phyloP scores from a whole-genome alignment of 2,888 invertebrate genomes.

The Magallana nippona region DNA sequence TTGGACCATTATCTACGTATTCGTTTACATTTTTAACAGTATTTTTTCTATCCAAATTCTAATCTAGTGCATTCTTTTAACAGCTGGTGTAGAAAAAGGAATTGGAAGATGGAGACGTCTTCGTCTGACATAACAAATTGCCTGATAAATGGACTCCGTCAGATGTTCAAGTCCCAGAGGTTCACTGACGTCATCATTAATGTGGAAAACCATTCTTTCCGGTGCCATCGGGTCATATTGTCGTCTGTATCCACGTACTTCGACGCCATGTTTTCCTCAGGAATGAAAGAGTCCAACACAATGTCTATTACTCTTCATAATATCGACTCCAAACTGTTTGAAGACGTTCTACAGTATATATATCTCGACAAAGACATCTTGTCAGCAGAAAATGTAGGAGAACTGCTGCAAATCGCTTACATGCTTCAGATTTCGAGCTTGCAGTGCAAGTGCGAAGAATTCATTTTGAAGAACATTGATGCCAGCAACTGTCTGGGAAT shows the following conservation, averaged over 20 bases:
- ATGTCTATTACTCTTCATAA: slow-evolving; percentile 60
- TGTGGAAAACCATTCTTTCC: slow-evolving; percentile 62
- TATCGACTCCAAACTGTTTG: slow-evolving; percentile 56
- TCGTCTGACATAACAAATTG: background rate
- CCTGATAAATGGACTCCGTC: slow-evolving; percentile 56
- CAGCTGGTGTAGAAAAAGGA: background rate
- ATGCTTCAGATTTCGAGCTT: slow-evolving; percentile 60
- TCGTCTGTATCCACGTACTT: slow-evolving; percentile 64
- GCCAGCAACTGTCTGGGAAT: slow-evolving; percentile 62
- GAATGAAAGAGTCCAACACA: slow-evolving; percentile 62
- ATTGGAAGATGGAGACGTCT: background rate
- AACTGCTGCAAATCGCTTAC: slow-evolving; percentile 58
- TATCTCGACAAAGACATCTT: slow-evolving; percentile 61
- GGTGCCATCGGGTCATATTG: slow-evolving; percentile 62
- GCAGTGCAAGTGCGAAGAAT: slow-evolving; percentile 59
- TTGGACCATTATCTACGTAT: no score
- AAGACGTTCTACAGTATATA: slow-evolving; percentile 58
- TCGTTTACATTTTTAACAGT: no score
- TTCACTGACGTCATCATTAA: slow-evolving; percentile 61
- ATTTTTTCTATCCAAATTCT: no score
- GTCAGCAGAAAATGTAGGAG: slow-evolving; percentile 60
- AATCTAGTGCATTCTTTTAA: background rate
- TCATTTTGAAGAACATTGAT: slow-evolving; percentile 59
- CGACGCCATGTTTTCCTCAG: slow-evolving; percentile 65
- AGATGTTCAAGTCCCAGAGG: slow-evolving; percentile 57